Evolutionary conservation across 2,888 invertebrate species (phyloP), one percentile per base, ranked within the genome.

Genomic region (Stratiomys singularior): DNA sequence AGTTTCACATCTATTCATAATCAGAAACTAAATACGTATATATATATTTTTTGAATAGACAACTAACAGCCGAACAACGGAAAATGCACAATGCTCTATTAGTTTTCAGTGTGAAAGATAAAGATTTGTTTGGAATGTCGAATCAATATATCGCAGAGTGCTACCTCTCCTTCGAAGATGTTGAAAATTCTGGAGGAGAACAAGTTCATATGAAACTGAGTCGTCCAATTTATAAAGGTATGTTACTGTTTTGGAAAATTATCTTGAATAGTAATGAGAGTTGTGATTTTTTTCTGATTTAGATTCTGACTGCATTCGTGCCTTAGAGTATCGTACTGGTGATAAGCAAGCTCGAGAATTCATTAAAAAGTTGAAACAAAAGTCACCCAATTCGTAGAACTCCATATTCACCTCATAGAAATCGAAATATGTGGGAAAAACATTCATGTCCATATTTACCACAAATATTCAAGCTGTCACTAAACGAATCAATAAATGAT

Each of bases 101-200:
- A 77, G 91, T 95, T 81, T 95, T 99, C 84, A 94, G 96, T 81
- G 91, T 99, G 15, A 99, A 99, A 89, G 99, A 99, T 88, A 96
- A 97, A 86, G 98, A 99, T 87, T 92, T 97, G 87, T 92, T 98
- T 86, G 94, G 96, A 76, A 92, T 96, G 85, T 92, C 92, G 82
- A 97, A 96, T 86, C 96, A 96, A 84, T 98, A 98, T 88, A 93
- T 98, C 81, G 98, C 97, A 9, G 99, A 99, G 88, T 95, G 96
- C 56, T 98, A 95, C 87, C 85, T 98, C 44, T 91, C 93, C 82
- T 93, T 98, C 87, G 90, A 89, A 80, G 93, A 94, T 83, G 90
- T 96, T 82, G 90, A 91, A 15, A 89, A 90, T 66, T 87, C 88
- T 79, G 89, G 90, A 72, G 88, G 94, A 78, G 91, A 93, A 78